These are phyloP conservation scores for Xylocopa sonorina DNA, from an alignment of 1,140 invertebrate species.

Conservation along the genomic window DNA sequence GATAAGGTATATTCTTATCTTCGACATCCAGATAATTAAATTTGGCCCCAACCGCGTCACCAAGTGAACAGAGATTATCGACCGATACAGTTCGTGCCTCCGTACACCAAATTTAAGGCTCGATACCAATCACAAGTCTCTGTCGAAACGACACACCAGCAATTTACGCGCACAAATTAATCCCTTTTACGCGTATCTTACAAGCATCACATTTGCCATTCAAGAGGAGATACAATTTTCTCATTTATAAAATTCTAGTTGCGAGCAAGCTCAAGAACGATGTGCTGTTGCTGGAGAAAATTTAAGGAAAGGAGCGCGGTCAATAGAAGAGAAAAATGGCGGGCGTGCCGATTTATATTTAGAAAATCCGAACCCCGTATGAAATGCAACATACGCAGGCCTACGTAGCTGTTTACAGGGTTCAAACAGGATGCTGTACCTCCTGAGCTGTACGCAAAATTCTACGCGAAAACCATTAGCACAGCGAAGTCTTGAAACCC, in stretches of 20 bases:
- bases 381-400: background rate
- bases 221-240: too few species aligned
- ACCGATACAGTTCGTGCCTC: conserved; percentile 28
- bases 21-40: conserved; percentile 45
- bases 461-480: background rate
- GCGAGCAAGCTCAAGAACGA: too few species aligned
- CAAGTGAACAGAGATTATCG: conserved; percentile 64
- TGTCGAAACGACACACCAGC: too few species aligned
- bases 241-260: background rate
- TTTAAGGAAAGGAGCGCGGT: background rate
- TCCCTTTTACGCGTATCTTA: background rate
- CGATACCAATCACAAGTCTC: background rate
- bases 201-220: too few species aligned
- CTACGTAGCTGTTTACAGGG: background rate
- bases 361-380: conserved; percentile 32
- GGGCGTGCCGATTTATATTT: conserved; percentile 36
- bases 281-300: background rate
- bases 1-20: conserved; percentile 42
- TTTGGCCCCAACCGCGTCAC: conserved; percentile 60
- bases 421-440: background rate
- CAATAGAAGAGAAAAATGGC: conserved; percentile 18
- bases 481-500: background rate
- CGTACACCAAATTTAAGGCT: background rate
- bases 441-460: background rate
- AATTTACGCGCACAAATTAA: background rate